phyloP scores from a whole-genome alignment of 2,888 invertebrate genomes.

The Maniola hyperantus region DNA sequence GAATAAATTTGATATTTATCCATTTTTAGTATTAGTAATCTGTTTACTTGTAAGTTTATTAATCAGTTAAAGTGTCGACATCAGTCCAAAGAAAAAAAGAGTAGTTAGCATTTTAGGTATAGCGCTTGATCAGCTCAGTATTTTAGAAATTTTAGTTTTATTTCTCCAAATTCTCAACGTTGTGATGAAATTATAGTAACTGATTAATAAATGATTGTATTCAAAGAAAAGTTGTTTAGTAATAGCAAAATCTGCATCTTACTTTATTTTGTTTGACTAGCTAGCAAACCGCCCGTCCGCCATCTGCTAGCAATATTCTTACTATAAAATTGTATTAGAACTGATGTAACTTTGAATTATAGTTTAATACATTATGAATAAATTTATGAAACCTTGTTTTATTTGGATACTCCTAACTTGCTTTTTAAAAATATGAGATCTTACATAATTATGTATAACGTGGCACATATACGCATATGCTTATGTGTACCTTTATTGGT shows the following conservation, averaged over 20 bases:
- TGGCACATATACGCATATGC: no score
- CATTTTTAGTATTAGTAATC: no score
- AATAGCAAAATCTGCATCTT: neutral
- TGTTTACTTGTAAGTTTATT: no score
- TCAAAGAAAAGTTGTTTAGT: neutral
- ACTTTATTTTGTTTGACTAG: neutral
- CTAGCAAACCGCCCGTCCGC: neutral
- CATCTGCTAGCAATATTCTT: conserved; percentile 43
- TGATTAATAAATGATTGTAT: neutral
- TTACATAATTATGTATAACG: no score
- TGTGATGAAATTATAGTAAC: neutral
- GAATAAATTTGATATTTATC: no score
- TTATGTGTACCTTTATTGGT: no score
- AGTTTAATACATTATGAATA: conserved; percentile 56
- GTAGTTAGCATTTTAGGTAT: no score
- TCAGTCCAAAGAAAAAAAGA: no score
- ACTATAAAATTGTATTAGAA: conserved; percentile 52
- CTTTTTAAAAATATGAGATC: neutral
- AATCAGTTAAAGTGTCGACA: no score
- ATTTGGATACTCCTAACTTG: conserved; percentile 38
- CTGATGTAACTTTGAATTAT: conserved; percentile 49
- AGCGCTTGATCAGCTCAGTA: no score
- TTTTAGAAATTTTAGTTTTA: no score
- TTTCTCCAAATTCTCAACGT: no score
- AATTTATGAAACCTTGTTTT: conserved; percentile 57